Evolutionary conservation across 2,113 vertebrate species (phyloP), one percentile per base, ranked within the genome.

Genomic region (Odocoileus virginianus): DNA sequence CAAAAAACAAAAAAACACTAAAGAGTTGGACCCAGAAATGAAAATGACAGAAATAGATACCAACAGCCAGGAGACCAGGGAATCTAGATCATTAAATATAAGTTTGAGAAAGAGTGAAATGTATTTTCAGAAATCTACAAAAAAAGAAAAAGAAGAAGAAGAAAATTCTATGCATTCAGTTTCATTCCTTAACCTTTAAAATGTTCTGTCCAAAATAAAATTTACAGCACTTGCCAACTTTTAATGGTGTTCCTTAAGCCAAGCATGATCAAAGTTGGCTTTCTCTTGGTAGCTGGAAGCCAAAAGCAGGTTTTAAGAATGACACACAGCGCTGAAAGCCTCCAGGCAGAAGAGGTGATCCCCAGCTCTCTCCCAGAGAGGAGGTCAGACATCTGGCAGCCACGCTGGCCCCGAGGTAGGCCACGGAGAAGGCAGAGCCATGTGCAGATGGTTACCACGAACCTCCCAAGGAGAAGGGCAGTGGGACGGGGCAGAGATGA

Each of bases 371-470:
- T 97, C 71, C 15, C 28, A 30, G 76, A 86, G 60, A 98, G 87
- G 87, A 98, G 96, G 96, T 97, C 40, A 36, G 79, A 97, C 98
- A 98, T 98, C 98, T 98, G 98, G 97, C 92, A 93, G 92, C 54
- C 97, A 96, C 95, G 97, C 98, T 98, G 98, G 98, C 91, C 97
- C 74, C 33, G 74, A 97, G 50, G 90, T 61, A 94, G 94, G 96
- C 40, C 89, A 88, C 92, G 30, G 45, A 86, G 95, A 58, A 93
- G 94, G 96, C 85, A 92, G 33, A 91, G 55, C 83, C 84, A 40
- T 95, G 94, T 98, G 97, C 96, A 90, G 94, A 36, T 0, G 0
- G 91, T 96, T 96, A 27, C 16, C 14, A 47, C 12, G 71, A 97
- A 84, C 95, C 98, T 98, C 97, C 98, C 96, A 97, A 91, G 94